These are phyloP conservation scores for Globodera ellingtonae DNA, from an alignment of 1,140 invertebrate species.

Conservation along the genomic window DNA sequence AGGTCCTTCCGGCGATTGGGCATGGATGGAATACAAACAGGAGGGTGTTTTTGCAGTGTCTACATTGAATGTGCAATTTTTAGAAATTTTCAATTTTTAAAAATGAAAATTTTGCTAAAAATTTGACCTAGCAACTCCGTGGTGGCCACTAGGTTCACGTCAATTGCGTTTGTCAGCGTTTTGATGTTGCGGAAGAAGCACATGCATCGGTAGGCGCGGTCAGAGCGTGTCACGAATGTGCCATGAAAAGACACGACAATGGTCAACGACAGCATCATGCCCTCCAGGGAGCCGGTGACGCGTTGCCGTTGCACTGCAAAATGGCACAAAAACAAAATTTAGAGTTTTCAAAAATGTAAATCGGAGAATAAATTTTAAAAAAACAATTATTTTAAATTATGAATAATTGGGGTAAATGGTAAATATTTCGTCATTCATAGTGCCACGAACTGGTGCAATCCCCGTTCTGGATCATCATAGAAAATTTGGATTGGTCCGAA, in stretches of 20 bases:
- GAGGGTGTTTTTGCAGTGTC: conserved; percentile 57
- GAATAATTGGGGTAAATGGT: too few species aligned
- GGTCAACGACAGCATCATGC: conserved; percentile 61
- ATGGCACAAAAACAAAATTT: not conserved
- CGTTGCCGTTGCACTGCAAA: conserved; percentile 53
- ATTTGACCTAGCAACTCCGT: conserved; percentile 48
- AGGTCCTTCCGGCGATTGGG: conserved; percentile 50
- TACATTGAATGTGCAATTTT: not conserved
- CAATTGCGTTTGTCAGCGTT: conserved; percentile 58
- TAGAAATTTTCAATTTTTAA: not conserved
- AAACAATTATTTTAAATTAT: not conserved
- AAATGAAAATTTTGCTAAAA: too few species aligned
- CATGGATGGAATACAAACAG: conserved; percentile 53
- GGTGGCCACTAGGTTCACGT: conserved; percentile 52
- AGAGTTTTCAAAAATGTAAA: not conserved
- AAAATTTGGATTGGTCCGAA: conserved; percentile 58
- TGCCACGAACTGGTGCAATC: conserved; percentile 54
- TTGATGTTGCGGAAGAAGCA: conserved; percentile 63
- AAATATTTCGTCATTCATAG: not conserved
- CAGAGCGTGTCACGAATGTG: conserved; percentile 60
- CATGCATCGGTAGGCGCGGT: conserved; percentile 60
- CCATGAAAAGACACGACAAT: conserved; percentile 63
- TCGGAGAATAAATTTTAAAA: not conserved
- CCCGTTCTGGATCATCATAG: conserved; percentile 62
- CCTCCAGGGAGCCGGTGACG: conserved; percentile 58